Evolutionary conservation across 2,888 invertebrate genomes (phyloP), one percentile per base, ranked within the genome.

Genomic region (Unio pictorum): DNA sequence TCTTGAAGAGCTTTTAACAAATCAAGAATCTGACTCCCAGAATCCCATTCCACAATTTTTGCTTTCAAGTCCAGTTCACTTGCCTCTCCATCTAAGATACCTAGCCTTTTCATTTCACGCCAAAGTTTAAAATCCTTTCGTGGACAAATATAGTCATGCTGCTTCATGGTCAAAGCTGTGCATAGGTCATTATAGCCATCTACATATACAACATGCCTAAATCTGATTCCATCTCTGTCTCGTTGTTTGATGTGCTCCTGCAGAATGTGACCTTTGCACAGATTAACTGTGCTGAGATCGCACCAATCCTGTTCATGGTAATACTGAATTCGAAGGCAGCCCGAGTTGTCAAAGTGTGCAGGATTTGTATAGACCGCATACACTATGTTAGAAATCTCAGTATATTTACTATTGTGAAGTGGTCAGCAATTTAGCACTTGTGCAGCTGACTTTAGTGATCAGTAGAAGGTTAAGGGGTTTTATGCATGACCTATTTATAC

Each of bases 101-200:
- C 80, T n/a, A 75, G 69, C 57, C 78, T 72, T 15, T 76, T 72
- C 6, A 91, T 77, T 34, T 86, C 85, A 66, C 90, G 89, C 64
- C 89, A 85, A 28, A 92, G 84, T 3, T 85, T 82, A 78, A 87
- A 94, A 54, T 92, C 92, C 61, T 90, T 88, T 66, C 95, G 91
- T 6, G 94, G 93, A 87, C 94, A 95, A 1, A 93, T 93, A 72
- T 93, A 88, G 88, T 95, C 95, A 20, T 90, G 89, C 55, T 91
- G 86, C 0, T 90, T 90, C 55, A 95, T 90, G 70, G 92, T 91
- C 74, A 94, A 88, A 69, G 93, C 92, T 0, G 95, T 95, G 84
- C 95, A 95, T 63, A 95, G 92, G 87, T 95, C 95, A 89, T 95
- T 95, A 55, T 90, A 90, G 1, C 95, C 95, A 91, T 95, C 95